Evolutionary conservation across 2,888 invertebrate genomes (phyloP).

Genomic region (Eristalis pertinax): DNA sequence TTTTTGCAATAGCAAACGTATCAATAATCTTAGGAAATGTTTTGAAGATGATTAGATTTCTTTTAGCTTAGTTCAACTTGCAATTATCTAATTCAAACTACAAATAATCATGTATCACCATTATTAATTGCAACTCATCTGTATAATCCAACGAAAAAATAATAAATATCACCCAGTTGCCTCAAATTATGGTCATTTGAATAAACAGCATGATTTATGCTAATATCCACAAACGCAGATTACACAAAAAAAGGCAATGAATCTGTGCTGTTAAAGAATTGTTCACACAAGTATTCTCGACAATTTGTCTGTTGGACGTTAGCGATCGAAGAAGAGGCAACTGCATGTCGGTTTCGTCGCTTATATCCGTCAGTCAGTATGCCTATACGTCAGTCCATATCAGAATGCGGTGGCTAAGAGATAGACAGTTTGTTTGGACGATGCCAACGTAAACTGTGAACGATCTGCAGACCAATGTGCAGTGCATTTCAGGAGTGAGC

Average conservation of each 20-base stretch:
- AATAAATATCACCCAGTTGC: conserved; percentile 73
- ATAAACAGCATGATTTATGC: conserved; percentile 80
- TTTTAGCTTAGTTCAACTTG: too few species aligned
- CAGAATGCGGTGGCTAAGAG: conserved; percentile 65
- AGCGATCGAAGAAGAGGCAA: conserved; percentile 13
- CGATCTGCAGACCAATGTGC: neutral
- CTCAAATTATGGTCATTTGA: conserved; percentile 80
- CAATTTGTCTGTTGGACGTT: conserved; percentile 54
- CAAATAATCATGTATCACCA: too few species aligned
- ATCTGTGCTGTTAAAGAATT: conserved; percentile 59
- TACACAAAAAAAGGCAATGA: conserved; percentile 22
- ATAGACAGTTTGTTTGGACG: conserved; percentile 35
- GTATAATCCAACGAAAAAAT: conserved; percentile 31
- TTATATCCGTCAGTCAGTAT: conserved; percentile 50
- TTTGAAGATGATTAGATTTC: too few species aligned
- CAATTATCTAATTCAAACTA: too few species aligned
- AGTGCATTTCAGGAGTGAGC: conserved; percentile 58
- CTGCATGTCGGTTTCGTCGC: conserved; percentile 9
- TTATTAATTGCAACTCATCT: too few species aligned
- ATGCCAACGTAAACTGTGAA: conserved; percentile 19
- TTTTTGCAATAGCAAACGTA: too few species aligned
- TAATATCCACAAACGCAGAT: conserved; percentile 43
- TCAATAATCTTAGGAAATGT: too few species aligned
- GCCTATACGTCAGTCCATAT: conserved; percentile 59
- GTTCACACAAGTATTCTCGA: conserved; percentile 23